Evolutionary conservation across 2,888 invertebrate species (phyloP).

Genomic region (Calameuta filiformis): DNA sequence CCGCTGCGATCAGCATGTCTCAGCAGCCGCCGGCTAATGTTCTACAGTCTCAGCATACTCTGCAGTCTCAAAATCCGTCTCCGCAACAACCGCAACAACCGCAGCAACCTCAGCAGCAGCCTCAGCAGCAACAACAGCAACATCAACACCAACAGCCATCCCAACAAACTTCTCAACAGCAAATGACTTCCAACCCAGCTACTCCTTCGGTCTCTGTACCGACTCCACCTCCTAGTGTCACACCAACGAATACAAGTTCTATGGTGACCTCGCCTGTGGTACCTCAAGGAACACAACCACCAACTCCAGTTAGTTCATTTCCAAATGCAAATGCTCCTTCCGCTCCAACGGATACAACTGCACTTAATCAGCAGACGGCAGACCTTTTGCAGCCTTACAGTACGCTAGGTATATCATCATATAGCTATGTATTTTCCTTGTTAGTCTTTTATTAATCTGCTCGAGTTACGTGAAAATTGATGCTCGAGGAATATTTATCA

Average conservation of each 20-base stretch:
- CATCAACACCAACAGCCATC: background rate
- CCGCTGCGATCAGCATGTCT: background rate
- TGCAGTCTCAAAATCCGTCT: background rate
- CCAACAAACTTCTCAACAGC: slow-evolving; percentile 12
- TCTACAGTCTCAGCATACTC: background rate
- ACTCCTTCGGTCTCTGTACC: slow-evolving; percentile 56
- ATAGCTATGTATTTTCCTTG: background rate
- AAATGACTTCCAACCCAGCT: slow-evolving; percentile 49
- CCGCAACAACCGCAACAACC: background rate
- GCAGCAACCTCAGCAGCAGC: background rate
- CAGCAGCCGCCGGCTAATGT: background rate
- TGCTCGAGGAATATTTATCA: background rate
- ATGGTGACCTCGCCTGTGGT: slow-evolving; percentile 57
- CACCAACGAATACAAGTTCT: slow-evolving; percentile 55
- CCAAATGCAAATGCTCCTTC: slow-evolving; percentile 50
- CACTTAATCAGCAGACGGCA: slow-evolving; percentile 50
- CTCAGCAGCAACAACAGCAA: background rate
- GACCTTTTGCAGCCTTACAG: slow-evolving; percentile 61
- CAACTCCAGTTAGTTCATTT: slow-evolving; percentile 55
- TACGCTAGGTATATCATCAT: slow-evolving; percentile 52
- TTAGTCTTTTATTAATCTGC: background rate
- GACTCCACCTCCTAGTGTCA: slow-evolving; percentile 58
- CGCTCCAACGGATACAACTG: slow-evolving; percentile 45
- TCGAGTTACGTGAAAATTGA: background rate
- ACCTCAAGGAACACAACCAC: slow-evolving; percentile 50